Evolutionary conservation across 2,888 invertebrate species (phyloP).

Genomic region (Conops quadrifasciatus): DNA sequence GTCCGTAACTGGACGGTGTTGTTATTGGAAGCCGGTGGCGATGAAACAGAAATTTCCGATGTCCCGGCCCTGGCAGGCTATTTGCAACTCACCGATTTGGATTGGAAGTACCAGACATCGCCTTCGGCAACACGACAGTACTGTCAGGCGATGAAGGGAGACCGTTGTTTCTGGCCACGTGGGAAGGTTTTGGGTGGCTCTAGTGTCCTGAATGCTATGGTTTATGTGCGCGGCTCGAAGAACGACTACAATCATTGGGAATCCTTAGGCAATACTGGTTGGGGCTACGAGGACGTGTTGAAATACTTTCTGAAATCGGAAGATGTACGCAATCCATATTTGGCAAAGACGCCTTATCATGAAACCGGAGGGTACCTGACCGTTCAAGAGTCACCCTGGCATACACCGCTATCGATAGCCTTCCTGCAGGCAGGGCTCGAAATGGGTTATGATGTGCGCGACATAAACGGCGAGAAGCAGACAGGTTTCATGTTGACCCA

Average conservation of each 20-base stretch:
- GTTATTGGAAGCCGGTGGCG: conserved; percentile 85
- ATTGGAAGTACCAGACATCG: conserved; percentile 92
- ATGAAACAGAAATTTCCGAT: conserved; percentile 89
- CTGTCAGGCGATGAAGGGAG: conserved; percentile 87
- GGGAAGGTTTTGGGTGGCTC: conserved; percentile 91
- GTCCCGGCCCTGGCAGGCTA: conserved; percentile 86
- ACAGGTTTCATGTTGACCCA: conserved; percentile 89
- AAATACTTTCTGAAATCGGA: conserved; percentile 89
- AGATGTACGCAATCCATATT: conserved; percentile 85
- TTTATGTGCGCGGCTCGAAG: conserved; percentile 87
- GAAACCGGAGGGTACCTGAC: conserved; percentile 81
- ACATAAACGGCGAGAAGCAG: conserved; percentile 83
- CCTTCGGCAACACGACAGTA: conserved; percentile 80
- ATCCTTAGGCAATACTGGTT: conserved; percentile 81
- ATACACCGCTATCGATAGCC: conserved; percentile 81
- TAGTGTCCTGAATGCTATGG: conserved; percentile 90
- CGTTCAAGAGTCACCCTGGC: conserved; percentile 86
- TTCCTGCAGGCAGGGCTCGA: conserved; percentile 84
- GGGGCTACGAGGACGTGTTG: conserved; percentile 83
- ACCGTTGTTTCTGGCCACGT: conserved; percentile 90
- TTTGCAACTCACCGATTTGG: conserved; percentile 84
- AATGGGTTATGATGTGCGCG: conserved; percentile 81
- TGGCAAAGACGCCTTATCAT: conserved; percentile 79
- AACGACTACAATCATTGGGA: conserved; percentile 91
- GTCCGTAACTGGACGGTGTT: conserved; percentile 83